Base-by-base conservation (phyloP, 2,113 vertebrate genomes). In the Cygnus buccinator region DNA sequence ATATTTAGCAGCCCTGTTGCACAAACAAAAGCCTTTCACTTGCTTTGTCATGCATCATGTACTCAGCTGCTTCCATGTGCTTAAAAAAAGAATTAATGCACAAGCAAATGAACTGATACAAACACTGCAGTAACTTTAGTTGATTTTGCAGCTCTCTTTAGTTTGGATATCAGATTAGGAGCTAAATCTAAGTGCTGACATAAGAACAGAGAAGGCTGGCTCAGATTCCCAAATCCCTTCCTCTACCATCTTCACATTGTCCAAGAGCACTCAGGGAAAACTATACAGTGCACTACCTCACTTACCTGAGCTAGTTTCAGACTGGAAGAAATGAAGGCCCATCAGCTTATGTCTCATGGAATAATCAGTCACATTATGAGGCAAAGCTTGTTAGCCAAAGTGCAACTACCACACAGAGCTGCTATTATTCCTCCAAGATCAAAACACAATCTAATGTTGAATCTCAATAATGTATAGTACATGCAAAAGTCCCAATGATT, bases 1-100 rank as follows among this genome's bases (percentile, higher is more conserved):
- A 92, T 90, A 92, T 93, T 92, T 73, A 88, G 33, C 72, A 88
- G 63, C 18, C 26, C 6, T 83, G 29, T 65, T 77, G 50, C 67
- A 79, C 72, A 95, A 94, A 84, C 44, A 92, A 73, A 93, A 92
- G 83, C 50, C 17, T 13, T 87, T 82, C 23, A 19, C 55, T 81
- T 89, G 19, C n/a, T 94, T 77, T 87, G 41, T 75, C 23, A 41
- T 58, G 39, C 52, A 55, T 44, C 59, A 9, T 33, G 21, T 37
- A 58, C 33, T n/a, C 72, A 87, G 82, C 17, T 59, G 75, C 50
- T 86, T 88, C 75, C 9, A 17, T 28, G 16, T 77, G 65, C 63
- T 77, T 71, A 89, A 66, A 82, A 71, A 78, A 75, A 71, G 48
- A 91, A 82, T 39, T 86, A 81, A 81, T 57, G 41, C 28, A 87